Evolutionary conservation across 2,797 vertebrate genomes (phyloP).

Genomic region (Cygnus olor): DNA sequence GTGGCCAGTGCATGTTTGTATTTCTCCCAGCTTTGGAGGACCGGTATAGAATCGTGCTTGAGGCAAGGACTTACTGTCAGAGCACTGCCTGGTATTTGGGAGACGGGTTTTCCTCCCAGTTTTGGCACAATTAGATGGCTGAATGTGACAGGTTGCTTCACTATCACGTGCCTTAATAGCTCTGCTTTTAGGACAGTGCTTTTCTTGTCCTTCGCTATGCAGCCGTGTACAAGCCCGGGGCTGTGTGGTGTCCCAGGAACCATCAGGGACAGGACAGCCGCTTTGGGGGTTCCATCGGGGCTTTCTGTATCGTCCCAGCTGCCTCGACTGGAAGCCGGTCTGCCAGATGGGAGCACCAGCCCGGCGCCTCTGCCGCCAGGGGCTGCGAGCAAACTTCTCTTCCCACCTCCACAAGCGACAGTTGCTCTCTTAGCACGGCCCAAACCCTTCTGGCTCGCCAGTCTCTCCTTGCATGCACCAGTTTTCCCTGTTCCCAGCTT

Average conservation of each 20-base stretch:
- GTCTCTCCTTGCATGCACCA: too few species aligned
- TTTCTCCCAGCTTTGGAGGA: fast-evolving
- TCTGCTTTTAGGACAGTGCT: fast-evolving
- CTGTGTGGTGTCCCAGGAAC: background rate
- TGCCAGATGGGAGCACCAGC: background rate
- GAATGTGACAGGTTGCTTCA: background rate
- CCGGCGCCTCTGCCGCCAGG: background rate
- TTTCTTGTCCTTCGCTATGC: background rate
- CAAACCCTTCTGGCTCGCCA: background rate
- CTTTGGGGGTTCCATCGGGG: fast-evolving
- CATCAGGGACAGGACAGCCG: fast-evolving
- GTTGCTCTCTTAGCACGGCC: background rate
- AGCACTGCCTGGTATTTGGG: background rate
- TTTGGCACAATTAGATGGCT: background rate
- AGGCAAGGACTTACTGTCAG: background rate
- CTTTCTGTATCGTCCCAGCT: fast-evolving
- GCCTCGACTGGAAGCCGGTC: background rate
- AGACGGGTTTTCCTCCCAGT: background rate
- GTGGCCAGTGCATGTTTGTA: fast-evolving
- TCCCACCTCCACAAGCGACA: background rate
- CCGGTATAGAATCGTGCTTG: fast-evolving
- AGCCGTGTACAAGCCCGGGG: background rate
- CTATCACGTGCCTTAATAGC: background rate
- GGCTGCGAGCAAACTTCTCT: background rate
- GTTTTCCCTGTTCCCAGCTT: background rate